Conservation (phyloP, 2,888 invertebrate species). For the Lepidocyrtinus sp. region DNA sequence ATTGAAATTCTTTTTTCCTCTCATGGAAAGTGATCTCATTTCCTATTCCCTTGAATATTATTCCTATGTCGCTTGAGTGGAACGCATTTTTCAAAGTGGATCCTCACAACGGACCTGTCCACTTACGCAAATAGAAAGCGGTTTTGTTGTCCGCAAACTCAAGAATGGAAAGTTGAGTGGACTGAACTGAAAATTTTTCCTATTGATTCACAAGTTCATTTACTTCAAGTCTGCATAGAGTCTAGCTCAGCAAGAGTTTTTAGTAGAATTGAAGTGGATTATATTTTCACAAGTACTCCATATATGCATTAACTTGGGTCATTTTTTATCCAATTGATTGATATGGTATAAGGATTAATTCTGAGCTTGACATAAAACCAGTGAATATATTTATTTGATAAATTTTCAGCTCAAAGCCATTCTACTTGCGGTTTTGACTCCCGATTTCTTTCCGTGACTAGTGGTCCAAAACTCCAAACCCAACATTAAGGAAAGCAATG, state of each 20-base stretch:
- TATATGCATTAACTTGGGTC: not conserved
- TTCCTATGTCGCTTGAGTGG: constrained; percentile 17
- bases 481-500: not conserved
- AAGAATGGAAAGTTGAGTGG: not conserved
- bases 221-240: constrained; percentile 6
- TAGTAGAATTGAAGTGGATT: not conserved
- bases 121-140: not conserved
- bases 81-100: constrained; percentile 3
- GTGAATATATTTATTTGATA: not conserved
- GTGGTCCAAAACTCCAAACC: not conserved
- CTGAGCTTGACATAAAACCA: not conserved
- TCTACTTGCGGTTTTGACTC: not conserved
- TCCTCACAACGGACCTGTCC: not conserved
- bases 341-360: not conserved
- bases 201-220: constrained; percentile 39
- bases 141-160: too few species aligned
- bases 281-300: not conserved
- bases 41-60: constrained; percentile 33
- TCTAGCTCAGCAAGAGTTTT: not conserved
- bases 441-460: not conserved
- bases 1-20: constrained; percentile 31
- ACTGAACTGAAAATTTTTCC: not conserved
- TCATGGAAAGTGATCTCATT: constrained; percentile 44
- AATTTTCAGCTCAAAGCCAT: not conserved
- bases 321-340: not conserved